These are phyloP conservation scores for Cirrhinus mrigala DNA, from an alignment of 2,797 vertebrate species.

Conservation along the genomic window DNA sequence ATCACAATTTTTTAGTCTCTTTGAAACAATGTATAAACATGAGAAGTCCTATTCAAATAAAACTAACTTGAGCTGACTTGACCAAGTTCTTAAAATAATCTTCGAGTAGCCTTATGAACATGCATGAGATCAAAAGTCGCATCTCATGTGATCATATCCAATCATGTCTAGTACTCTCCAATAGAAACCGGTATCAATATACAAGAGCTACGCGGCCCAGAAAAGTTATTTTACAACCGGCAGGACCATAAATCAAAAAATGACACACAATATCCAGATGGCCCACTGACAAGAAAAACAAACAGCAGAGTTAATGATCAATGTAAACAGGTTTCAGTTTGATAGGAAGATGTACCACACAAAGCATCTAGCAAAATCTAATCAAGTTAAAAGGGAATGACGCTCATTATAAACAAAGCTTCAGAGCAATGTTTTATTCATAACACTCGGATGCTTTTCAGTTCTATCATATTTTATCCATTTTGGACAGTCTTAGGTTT, in stretches of 20 bases:
- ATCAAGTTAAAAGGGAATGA: conserved; percentile 44
- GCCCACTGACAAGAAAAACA: conserved; percentile 36
- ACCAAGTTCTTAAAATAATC: background rate
- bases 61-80: background rate
- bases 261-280: conserved; percentile 40
- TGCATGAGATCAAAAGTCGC: background rate
- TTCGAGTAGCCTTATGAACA: background rate
- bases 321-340: conserved; percentile 40
- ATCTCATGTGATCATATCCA: background rate
- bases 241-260: conserved; percentile 34
- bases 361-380: conserved; percentile 24
- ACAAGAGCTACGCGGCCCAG: background rate
- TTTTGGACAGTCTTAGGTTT: conserved; percentile 2
- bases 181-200: background rate
- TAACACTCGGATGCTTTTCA: conserved; percentile 27
- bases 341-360: conserved; percentile 29
- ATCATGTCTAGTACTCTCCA: background rate
- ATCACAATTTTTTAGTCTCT: too few species aligned
- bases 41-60: too few species aligned
- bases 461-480: conserved; percentile 16
- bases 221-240: background rate
- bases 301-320: conserved; percentile 39
- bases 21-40: too few species aligned
- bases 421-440: conserved; percentile 49
- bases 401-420: conserved; percentile 25